Evolutionary conservation across 1,140 invertebrate species (phyloP), one percentile per base, ranked within the genome.

Genomic region (Polyergus mexicanus): DNA sequence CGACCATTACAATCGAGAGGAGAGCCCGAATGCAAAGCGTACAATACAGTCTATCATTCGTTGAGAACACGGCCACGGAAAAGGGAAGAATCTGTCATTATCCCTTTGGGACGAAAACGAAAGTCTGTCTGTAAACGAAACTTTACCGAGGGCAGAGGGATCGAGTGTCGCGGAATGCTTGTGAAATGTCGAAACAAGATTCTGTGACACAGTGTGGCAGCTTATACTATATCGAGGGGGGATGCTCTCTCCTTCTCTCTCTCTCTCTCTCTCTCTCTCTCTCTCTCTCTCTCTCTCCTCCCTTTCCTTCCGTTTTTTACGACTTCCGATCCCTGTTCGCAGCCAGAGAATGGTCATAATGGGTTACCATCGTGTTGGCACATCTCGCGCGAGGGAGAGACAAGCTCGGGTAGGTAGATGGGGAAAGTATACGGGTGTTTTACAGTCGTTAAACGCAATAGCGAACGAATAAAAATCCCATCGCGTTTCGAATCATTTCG

Each of bases 361-460:
- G 86, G 84, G 84, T 71, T 86, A 71, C 63, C 83, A 44, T 83
- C 84, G 84, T 75, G 87, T 81, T 81, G 84, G 68, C 69, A 66
- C 72, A 56, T 86, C 65, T 75, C 88, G 47, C 75, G 69, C 75
- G 88, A 89, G 62, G 84, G 84, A 47, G 75, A 58, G 47, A 84
- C 74, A 51, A 44, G 19, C 38, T 85, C 88, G 32, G 54, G 3
- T 11, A 44, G 47, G 19, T 16, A 41, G 38, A 28, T 77, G 60
- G 80, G 41, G 19, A 86, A 47, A 84, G 69, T 69, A 51, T 19
- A 65, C 47, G 38, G 25, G 92, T 93, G 92, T 94, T 95, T 94
- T 93, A 94, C 94, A 95, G 94, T 91, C 94, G 91, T 95, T 95
- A 93, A 94, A 87, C 93, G 92, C 94, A 93, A 95, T 94, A 92